Evolutionary conservation across 1,140 invertebrate genomes (phyloP), one percentile per base, ranked within the genome.

Genomic region (Aphis gossypii): DNA sequence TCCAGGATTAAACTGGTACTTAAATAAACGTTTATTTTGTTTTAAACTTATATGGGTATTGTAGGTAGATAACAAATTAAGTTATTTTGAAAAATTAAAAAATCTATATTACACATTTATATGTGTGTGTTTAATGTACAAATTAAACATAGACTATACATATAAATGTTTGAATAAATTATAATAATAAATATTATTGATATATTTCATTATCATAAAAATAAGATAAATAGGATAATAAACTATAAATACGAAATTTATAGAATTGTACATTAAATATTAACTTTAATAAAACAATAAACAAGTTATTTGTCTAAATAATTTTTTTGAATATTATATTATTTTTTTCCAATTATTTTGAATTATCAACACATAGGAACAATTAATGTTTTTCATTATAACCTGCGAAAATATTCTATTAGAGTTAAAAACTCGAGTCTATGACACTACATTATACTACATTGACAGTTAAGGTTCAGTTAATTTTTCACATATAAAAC

Each of bases 401-500:
- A 41, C 38, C 38, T 41, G 38, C 38, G 38, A 41, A 41, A 41
- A 41, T 41, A 41, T 41, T 41, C 60, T 68, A 68, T 14, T n/a
- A 30, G 11, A 68, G 30, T 68, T 68, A 9, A 68, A 68, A 30
- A 68, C 11, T 68, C 11, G 4, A 68, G 30, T 68, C 11, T 68
- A 18, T n/a, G 4, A n/a, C 30, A 68, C 60, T 76, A 76, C 23
- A n/a, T 76, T n/a, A 76, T 44, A 60, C 30, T 41, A 41, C 38
- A 60, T 25, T 41, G 25, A 41, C 88, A 60, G 88, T 60, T 60
- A 30, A 60, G 60, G 41, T 25, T 84, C 21, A 83, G 44, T 82
- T 76, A 48, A 91, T 14, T 91, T 91, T 82, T 38, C n/a, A 60
- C 4, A 46, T 38, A 93, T 25, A 93, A 11, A 84, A 68, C 38